A percentile compares a stretch with the other conserved stretches of the same genome.
Conservation (phyloP, 2,888 invertebrate genomes). For the Limnephilus lunatus region DNA sequence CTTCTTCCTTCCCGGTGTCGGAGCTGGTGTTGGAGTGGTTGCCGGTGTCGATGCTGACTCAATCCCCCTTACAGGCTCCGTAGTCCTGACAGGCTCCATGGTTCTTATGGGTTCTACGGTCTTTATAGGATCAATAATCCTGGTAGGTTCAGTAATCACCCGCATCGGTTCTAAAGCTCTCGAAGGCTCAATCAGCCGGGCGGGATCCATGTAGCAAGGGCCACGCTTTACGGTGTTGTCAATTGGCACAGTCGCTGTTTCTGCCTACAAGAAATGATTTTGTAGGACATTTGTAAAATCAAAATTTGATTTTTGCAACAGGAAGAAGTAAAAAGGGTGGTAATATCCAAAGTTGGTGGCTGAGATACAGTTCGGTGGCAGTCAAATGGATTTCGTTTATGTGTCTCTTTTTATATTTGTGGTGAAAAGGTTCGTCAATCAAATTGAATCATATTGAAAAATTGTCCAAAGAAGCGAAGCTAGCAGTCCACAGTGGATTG, state of each 20-base stretch:
- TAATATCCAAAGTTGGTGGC: not conserved
- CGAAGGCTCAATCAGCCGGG: not conserved
- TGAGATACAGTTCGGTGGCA: not conserved
- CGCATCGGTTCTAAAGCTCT: not conserved
- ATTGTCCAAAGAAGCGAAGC: no score
- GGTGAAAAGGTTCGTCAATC: not conserved
- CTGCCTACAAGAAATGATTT: not conserved
- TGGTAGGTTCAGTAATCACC: not conserved
- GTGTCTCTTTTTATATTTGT: not conserved
- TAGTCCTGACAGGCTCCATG: not conserved
- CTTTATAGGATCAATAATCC: not conserved
- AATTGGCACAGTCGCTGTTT: not conserved
- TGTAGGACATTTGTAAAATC: not conserved
- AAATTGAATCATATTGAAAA: no score
- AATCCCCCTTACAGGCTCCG: not conserved
- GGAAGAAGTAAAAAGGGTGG: not conserved
- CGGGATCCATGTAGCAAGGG: not conserved
- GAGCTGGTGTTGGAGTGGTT: not conserved
- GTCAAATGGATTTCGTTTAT: not conserved
- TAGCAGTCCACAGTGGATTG: no score
- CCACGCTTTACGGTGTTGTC: not conserved
- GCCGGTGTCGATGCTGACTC: not conserved
- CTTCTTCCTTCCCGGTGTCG: not conserved
- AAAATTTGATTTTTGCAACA: not conserved
- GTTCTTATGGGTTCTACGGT: not conserved